These are phyloP conservation scores for Thamnophis elegans DNA, from an alignment of 2,797 vertebrate genomes.

Conservation along the genomic window DNA sequence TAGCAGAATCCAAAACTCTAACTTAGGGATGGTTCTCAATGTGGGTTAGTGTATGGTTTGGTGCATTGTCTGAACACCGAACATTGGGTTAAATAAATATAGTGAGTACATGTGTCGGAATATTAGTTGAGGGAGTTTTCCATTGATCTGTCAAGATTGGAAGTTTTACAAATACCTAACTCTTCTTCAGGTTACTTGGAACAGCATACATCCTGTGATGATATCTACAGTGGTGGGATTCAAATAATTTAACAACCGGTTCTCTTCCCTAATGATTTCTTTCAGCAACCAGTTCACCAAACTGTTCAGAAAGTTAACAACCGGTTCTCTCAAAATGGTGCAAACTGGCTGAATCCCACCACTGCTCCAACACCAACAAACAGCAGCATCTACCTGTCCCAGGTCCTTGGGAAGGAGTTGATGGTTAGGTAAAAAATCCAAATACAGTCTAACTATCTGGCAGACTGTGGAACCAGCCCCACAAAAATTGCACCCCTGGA, in stretches of 20 bases:
- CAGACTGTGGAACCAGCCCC: background rate
- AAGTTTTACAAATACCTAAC: background rate
- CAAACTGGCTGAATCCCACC: too few relatives aligned
- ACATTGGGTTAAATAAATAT: background rate
- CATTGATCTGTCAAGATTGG: background rate
- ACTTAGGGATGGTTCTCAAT: background rate
- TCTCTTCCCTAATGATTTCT: too few relatives aligned
- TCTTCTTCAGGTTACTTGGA: background rate
- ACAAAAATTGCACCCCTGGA: conserved; percentile 39
- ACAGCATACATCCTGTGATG: background rate
- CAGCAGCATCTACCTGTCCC: background rate
- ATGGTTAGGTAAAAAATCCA: background rate
- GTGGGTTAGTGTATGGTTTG: background rate
- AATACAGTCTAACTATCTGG: background rate
- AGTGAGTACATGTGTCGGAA: background rate
- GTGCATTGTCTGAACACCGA: background rate
- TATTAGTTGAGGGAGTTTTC: background rate
- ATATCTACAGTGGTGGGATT: background rate
- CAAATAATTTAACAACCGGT: too few relatives aligned
- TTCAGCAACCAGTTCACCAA: too few relatives aligned
- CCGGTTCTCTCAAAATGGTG: too few relatives aligned
- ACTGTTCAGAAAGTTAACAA: too few relatives aligned
- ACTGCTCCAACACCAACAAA: background rate
- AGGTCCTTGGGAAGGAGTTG: background rate
- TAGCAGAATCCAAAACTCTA: background rate